These are phyloP conservation scores for Onchidella celtica DNA, from an alignment of 2,888 invertebrate species.

Conservation along the genomic window DNA sequence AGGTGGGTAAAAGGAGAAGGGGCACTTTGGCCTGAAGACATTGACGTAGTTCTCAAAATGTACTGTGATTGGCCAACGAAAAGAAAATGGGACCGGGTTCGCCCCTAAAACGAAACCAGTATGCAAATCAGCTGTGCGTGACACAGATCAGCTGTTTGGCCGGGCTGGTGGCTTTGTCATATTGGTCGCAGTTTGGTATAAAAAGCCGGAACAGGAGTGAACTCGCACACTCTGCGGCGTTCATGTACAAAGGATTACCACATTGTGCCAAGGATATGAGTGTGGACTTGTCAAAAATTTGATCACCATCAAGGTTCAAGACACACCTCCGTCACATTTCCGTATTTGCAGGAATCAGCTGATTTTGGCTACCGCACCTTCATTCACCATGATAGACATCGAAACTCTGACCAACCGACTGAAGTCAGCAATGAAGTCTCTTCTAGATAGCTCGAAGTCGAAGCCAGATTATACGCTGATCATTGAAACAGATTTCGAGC, in stretches of 20 bases:
- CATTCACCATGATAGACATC: neutral
- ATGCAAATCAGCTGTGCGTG: neutral
- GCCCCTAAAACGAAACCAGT: neutral
- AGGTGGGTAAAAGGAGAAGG: no score
- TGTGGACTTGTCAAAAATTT: neutral
- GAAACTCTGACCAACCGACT: slow-evolving; percentile 26
- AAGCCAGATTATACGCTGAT: slow-evolving; percentile 35
- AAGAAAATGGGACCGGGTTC: neutral
- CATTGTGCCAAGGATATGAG: no score
- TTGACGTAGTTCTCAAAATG: no score
- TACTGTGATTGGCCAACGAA: neutral
- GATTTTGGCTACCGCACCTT: neutral
- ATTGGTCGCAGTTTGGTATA: neutral
- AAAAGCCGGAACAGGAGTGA: neutral
- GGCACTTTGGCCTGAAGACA: no score
- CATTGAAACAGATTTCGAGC: slow-evolving; percentile 49
- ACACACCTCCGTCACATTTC: slow-evolving; percentile 43
- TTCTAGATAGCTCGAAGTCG: slow-evolving; percentile 33
- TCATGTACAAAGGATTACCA: neutral
- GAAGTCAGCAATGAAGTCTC: slow-evolving; percentile 43
- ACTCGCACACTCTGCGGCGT: neutral
- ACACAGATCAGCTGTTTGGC: slow-evolving; percentile 27
- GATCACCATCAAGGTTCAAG: no score
- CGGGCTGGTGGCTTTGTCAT: neutral
- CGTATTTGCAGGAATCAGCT: slow-evolving; percentile 34